A percentile compares a stretch with the other conserved stretches of the same genome.
These are phyloP conservation scores for Hylaeus anthracinus DNA, from an alignment of 1,140 invertebrate species.

Conservation along the genomic window DNA sequence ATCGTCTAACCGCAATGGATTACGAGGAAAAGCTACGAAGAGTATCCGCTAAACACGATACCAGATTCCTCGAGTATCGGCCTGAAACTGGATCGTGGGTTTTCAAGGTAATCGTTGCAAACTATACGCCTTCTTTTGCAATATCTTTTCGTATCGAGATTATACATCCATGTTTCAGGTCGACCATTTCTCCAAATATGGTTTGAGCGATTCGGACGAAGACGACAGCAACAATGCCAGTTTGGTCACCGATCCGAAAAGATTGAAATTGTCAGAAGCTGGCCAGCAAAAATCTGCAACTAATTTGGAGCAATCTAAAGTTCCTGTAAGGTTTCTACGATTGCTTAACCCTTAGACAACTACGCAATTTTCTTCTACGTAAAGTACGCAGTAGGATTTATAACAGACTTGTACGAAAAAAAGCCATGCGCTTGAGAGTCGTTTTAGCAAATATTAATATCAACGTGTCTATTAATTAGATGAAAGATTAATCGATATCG, in stretches of 20 bases:
- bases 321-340: slow-evolving; percentile 7
- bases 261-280: slow-evolving; percentile 62
- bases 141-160: not conserved
- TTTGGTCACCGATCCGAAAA: slow-evolving; percentile 69
- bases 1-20: slow-evolving; percentile 89
- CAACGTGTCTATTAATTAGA: no score
- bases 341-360: not conserved
- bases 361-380: no score
- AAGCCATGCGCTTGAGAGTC: no score
- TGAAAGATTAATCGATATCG: no score
- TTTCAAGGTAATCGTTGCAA: slow-evolving; percentile 84
- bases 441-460: no score
- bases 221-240: slow-evolving; percentile 84
- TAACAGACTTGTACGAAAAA: no score
- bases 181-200: slow-evolving; percentile 98
- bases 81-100: slow-evolving; percentile 98
- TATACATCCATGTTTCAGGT: slow-evolving; percentile 82
- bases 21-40: slow-evolving; percentile 93
- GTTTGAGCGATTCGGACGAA: slow-evolving; percentile 94
- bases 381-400: no score
- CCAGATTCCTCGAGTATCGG: slow-evolving; percentile 96
- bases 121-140: not conserved
- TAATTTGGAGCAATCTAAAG: slow-evolving; percentile 12
- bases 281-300: slow-evolving; percentile 7
- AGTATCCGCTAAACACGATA: slow-evolving; percentile 92